phyloP scores from a whole-genome alignment of 2,113 vertebrate species.

The Taurulus bubalis region DNA sequence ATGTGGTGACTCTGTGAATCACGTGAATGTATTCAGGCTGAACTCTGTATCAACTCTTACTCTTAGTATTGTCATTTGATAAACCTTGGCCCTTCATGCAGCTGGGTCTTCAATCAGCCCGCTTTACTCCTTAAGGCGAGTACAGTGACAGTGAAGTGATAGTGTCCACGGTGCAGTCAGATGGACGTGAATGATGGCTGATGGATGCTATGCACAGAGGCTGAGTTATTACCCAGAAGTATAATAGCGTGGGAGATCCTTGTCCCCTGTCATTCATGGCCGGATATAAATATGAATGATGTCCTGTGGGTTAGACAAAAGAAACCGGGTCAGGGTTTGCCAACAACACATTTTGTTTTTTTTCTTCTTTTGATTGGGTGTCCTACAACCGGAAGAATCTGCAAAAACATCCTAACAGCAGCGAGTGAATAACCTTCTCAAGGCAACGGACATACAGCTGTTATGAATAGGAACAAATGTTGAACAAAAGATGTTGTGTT shows the following conservation, averaged over 20 bases:
- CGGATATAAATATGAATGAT: constrained; percentile 50
- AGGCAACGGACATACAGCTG: background rate
- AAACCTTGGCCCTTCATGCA: constrained; percentile 59
- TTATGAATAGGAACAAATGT: background rate
- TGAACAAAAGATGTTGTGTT: background rate
- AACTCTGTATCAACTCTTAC: constrained; percentile 51
- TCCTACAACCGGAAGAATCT: background rate
- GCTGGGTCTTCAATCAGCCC: constrained; percentile 24
- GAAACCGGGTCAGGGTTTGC: constrained; percentile 51
- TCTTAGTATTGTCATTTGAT: constrained; percentile 22
- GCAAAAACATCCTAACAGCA: constrained; percentile 26
- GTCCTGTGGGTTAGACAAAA: constrained; percentile 34
- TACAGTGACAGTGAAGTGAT: constrained; percentile 28
- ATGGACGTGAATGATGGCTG: constrained; percentile 47
- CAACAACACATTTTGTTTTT: constrained; percentile 3
- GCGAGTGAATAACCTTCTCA: constrained; percentile 16
- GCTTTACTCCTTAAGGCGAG: constrained; percentile 29
- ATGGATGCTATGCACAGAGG: constrained; percentile 29
- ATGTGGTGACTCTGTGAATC: background rate
- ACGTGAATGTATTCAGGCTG: constrained; percentile 22
- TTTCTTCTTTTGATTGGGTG: background rate
- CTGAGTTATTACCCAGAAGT: constrained; percentile 44
- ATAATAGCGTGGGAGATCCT: constrained; percentile 53
- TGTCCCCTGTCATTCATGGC: constrained; percentile 37
- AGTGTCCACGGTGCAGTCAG: constrained; percentile 23